Conservation (phyloP, 2,888 invertebrate genomes). For the Perizoma affinitatum region DNA sequence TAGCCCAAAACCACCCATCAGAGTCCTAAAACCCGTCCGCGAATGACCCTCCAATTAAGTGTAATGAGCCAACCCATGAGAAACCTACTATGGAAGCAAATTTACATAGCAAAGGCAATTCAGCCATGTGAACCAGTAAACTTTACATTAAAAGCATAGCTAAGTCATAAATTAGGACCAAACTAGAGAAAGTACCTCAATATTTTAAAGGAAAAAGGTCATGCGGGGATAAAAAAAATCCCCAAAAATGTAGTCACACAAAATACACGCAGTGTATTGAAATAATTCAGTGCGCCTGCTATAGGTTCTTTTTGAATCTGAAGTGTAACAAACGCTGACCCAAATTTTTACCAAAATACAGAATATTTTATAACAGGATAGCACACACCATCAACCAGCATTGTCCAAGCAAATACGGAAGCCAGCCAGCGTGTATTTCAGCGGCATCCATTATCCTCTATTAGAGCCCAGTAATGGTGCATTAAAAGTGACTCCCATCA, state of each 20-base stretch:
- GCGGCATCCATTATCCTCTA: conserved; percentile 57
- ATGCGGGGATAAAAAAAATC: too few relatives aligned
- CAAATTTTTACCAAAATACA: conserved; percentile 2
- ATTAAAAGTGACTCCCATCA: conserved; percentile 74
- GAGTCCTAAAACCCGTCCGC: conserved; percentile 69
- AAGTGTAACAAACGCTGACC: background rate
- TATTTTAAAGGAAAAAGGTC: too few relatives aligned
- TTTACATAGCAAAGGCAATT: conserved; percentile 49
- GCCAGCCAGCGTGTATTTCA: conserved; percentile 56
- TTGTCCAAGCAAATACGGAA: conserved; percentile 46
- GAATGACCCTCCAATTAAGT: conserved; percentile 82
- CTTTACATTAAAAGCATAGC: too few relatives aligned
- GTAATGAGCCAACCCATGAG: conserved; percentile 73
- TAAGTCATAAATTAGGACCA: too few relatives aligned
- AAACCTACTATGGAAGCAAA: conserved; percentile 53
- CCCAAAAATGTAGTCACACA: too few relatives aligned
- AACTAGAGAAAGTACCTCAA: too few relatives aligned
- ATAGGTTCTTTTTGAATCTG: background rate
- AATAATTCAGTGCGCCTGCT: too few relatives aligned
- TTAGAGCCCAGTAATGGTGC: conserved; percentile 63
- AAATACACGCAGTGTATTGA: too few relatives aligned
- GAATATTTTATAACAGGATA: background rate
- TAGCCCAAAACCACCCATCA: conserved; percentile 67
- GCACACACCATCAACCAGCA: conserved; percentile 19
- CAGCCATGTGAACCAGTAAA: conserved; percentile 20